These are phyloP conservation scores for Gasteruption jaculator DNA, from an alignment of 2,888 invertebrate species.

Conservation along the genomic window DNA sequence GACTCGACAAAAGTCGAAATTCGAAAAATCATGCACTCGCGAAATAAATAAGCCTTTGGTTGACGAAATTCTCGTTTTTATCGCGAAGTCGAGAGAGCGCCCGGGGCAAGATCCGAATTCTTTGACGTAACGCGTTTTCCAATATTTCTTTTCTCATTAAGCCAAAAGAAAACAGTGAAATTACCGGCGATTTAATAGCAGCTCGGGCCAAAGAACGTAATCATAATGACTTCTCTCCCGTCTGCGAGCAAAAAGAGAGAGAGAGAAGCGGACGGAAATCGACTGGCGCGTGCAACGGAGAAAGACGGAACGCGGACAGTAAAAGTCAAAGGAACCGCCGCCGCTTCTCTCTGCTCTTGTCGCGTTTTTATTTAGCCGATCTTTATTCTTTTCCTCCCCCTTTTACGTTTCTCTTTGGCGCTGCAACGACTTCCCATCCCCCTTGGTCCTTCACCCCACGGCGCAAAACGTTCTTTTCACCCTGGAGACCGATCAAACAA, in stretches of 20 bases:
- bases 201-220: too few species aligned
- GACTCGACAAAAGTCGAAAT: too few species aligned
- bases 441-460: conserved; percentile 21
- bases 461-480: conserved; percentile 21
- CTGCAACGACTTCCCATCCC: conserved; percentile 22
- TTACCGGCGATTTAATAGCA: too few species aligned
- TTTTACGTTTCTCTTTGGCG: conserved; percentile 11
- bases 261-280: conserved; percentile 22
- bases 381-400: conserved; percentile 30
- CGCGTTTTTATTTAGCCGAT: conserved; percentile 34
- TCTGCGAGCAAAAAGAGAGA: conserved; percentile 12
- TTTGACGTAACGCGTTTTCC: too few species aligned
- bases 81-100: too few species aligned
- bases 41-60: too few species aligned
- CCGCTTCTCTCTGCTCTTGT: conserved; percentile 25
- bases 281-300: conserved; percentile 24
- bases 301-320: conserved; percentile 27
- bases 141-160: too few species aligned
- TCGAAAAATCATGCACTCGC: too few species aligned
- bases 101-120: too few species aligned
- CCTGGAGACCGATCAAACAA: conserved; percentile 26
- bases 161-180: too few species aligned
- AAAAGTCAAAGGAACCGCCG: conserved; percentile 39
- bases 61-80: too few species aligned
- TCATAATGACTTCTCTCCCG: too few species aligned